Percentiles rank a stretch among this genome's conserved stretches.
Evolutionary conservation across 1,140 invertebrate genomes (phyloP).

Genomic region (Aphaenogaster floridana): DNA sequence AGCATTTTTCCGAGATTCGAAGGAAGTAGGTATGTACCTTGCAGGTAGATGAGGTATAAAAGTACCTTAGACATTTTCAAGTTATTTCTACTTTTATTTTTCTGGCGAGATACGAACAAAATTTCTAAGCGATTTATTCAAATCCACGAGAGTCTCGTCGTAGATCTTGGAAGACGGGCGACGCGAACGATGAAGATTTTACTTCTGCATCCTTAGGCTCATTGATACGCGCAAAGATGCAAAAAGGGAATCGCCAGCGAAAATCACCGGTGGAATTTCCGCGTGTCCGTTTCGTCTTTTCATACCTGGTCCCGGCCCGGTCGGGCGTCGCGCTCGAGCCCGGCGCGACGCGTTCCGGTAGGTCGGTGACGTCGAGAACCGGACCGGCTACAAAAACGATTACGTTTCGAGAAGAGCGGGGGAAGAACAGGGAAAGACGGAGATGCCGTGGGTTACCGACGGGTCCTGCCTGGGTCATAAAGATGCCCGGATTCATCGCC

Average conservation of each 20-base stretch:
- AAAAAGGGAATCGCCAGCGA: background rate
- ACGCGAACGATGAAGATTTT: background rate
- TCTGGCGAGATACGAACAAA: too few species aligned
- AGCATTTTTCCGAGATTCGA: background rate
- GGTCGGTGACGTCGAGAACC: conserved; percentile 73
- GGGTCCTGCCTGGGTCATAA: conserved; percentile 39
- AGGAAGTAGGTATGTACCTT: background rate
- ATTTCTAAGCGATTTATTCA: background rate
- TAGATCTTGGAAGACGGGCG: background rate
- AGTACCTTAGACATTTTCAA: too few species aligned
- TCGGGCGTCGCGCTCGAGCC: conserved; percentile 60
- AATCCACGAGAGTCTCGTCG: background rate
- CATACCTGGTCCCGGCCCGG: conserved; percentile 66
- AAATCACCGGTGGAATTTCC: conserved; percentile 21
- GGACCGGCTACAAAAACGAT: conserved; percentile 73
- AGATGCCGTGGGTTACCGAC: conserved; percentile 45
- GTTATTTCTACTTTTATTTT: background rate
- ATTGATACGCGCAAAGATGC: background rate
- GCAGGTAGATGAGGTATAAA: background rate
- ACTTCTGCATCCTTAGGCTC: background rate
- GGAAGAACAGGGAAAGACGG: conserved; percentile 8
- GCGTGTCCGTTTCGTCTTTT: conserved; percentile 59
- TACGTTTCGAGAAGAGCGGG: conserved; percentile 63
- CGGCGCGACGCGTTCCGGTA: conserved; percentile 75
- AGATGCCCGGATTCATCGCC: conserved; percentile 19